Base-by-base conservation (phyloP, 2,113 vertebrate species). In the Phylloscopus trochiloides region DNA sequence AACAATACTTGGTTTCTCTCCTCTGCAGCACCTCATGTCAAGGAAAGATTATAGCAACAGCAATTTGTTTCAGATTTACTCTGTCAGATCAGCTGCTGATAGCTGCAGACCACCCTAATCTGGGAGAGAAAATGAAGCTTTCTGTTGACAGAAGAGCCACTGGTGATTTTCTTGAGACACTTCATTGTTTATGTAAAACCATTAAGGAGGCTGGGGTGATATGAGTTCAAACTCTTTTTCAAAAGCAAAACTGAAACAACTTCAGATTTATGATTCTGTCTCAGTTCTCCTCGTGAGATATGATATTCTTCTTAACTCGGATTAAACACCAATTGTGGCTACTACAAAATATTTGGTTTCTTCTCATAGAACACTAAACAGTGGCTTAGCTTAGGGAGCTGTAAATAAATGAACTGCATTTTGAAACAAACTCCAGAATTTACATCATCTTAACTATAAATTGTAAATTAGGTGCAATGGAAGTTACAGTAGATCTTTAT, bases 11-110 rank as follows among this genome's bases (percentile, higher is more conserved):
- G 40, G 59, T 91, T 94, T 96, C 84, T 96, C 91, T 94, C 82
- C 87, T 78, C 40, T 86, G 81, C 96, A 96, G 62, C 57, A 84
- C 50, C 32, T 95, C 91, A 92, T 97, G 92, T 90, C 94, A 94
- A 79, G 67, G 63, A 95, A 79, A 88, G 97, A 98, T 98, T 98
- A 97, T 91, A 85, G 45, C 77, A 95, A 92, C 63, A 94, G 95
- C 96, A 98, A 98, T 98, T 98, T 98, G 97, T 98, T 98, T 98
- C 94, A 98, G 97, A 97, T 98, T 98, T 98, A 98, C 94, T 97
- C 86, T 96, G 92, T 97, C 97, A 97, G 93, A 96, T 98, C 93
- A 97, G 67, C 34, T 97, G 79, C 62, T 97, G 96, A 96, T 96
- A 95, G 90, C 83, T 98, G 96, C 94, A 97, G 97, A 96, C 96